phyloP scores from a whole-genome alignment of 2,113 vertebrate genomes.

The Ivindomyrus marchei region DNA sequence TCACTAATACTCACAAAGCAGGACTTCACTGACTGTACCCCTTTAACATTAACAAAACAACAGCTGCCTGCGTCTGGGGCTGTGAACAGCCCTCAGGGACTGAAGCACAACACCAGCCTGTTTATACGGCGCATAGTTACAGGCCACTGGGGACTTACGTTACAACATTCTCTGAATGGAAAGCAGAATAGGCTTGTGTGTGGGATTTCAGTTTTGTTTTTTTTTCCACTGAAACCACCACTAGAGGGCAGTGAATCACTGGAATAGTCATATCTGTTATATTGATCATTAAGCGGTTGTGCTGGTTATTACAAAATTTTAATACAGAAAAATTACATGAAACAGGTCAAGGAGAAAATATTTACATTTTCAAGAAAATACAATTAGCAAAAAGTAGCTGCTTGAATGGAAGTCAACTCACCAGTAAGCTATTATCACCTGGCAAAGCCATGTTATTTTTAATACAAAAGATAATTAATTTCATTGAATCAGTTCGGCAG shows the following conservation, averaged over 20 bases:
- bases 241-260: constrained; percentile 22
- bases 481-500: neutral
- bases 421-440: neutral
- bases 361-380: neutral
- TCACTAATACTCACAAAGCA: neutral
- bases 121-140: neutral
- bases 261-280: neutral
- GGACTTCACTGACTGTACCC: neutral
- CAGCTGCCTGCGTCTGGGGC: neutral
- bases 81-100: neutral
- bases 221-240: neutral
- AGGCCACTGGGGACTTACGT: neutral
- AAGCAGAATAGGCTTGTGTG: neutral
- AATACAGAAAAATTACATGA: neutral
- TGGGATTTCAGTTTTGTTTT: no score
- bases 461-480: neutral
- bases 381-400: neutral
- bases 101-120: neutral
- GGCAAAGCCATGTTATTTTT: neutral
- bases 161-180: neutral
- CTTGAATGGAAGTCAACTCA: neutral
- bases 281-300: neutral
- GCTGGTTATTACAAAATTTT: neutral
- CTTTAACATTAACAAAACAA: neutral
- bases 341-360: neutral